phyloP scores from a whole-genome alignment of 2,113 vertebrate genomes.

The Xerus inauris region DNA sequence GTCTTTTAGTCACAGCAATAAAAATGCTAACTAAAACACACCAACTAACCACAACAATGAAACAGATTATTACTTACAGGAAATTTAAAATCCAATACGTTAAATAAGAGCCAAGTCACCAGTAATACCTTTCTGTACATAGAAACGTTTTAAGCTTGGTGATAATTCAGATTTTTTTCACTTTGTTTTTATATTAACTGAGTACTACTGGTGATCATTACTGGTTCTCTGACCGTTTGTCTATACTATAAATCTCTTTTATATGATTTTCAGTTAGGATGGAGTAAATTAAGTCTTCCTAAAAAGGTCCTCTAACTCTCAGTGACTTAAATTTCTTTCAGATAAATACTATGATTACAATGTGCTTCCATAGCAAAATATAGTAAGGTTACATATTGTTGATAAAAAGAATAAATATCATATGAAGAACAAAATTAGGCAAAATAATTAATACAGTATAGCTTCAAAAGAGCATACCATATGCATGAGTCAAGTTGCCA shows the following conservation, averaged over 20 bases:
- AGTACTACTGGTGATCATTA: not conserved
- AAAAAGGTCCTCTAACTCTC: not conserved
- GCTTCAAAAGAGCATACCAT: not conserved
- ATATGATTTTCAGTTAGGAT: fast-evolving
- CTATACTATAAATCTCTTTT: fast-evolving
- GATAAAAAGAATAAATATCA: not conserved
- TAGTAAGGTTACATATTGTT: not conserved
- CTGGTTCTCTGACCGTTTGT: not conserved
- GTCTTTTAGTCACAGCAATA: no score
- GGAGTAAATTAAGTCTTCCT: not conserved
- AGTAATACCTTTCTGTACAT: not conserved
- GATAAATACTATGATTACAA: not conserved
- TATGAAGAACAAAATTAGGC: not conserved
- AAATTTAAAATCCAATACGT: not conserved
- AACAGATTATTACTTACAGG: not conserved
- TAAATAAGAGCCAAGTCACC: not conserved
- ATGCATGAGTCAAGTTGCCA: not conserved
- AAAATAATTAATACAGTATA: not conserved
- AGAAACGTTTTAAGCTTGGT: not conserved
- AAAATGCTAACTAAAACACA: no score
- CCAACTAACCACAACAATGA: not conserved
- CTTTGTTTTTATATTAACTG: not conserved
- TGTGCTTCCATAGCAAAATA: not conserved
- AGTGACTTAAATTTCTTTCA: not conserved
- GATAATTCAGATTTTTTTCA: not conserved